A percentile compares a stretch with the other conserved stretches of the same genome.
Conservation (phyloP, 2,797 vertebrate genomes). For the Sebastes cheni region DNA sequence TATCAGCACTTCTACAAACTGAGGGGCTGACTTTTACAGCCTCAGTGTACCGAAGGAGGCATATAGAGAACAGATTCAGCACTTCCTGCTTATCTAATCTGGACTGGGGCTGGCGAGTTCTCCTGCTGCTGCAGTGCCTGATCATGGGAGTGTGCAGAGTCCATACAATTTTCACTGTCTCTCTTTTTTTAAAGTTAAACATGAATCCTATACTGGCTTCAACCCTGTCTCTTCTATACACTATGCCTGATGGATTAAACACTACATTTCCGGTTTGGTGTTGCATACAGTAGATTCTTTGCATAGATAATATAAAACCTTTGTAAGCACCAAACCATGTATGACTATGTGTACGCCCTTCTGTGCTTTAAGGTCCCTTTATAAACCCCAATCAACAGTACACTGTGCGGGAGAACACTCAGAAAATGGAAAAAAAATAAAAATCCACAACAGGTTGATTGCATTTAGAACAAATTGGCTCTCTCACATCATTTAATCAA, state of each 20-base stretch:
- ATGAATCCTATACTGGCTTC: neutral
- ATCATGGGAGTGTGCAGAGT: conserved; percentile 51
- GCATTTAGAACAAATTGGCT: conserved; percentile 33
- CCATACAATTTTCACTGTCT: conserved; percentile 39
- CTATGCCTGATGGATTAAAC: neutral
- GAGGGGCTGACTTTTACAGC: conserved; percentile 71
- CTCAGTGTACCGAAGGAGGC: conserved; percentile 63
- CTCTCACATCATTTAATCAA: conserved; percentile 62
- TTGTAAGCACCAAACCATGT: neutral
- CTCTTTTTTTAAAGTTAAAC: neutral
- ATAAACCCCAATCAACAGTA: neutral
- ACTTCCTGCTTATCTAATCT: conserved; percentile 86
- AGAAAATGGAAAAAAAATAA: neutral
- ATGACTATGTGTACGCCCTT: neutral
- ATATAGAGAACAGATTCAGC: conserved; percentile 80
- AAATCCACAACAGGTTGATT: conserved; percentile 37
- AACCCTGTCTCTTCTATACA: neutral
- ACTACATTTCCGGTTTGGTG: neutral
- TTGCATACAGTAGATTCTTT: neutral
- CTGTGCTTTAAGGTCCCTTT: neutral
- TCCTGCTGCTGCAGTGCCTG: conserved; percentile 40
- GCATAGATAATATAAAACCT: neutral
- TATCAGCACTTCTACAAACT: conserved; percentile 79
- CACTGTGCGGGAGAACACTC: neutral
- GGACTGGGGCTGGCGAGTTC: conserved; percentile 62